phyloP scores from a whole-genome alignment of 2,888 invertebrate genomes.

The Drosophila tripunctata region DNA sequence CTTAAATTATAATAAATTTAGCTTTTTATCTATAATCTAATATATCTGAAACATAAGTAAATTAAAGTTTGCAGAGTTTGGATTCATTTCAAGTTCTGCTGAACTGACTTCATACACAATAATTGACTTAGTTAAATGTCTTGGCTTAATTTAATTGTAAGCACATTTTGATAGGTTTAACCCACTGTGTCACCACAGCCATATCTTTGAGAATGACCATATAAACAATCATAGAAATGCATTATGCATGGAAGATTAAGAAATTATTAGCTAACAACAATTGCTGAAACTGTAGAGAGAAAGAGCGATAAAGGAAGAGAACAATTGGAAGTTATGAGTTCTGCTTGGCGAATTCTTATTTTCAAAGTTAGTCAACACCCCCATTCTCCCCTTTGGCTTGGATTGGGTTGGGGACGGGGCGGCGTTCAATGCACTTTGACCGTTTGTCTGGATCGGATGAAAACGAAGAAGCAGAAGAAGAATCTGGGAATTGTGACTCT shows the following conservation, averaged over 20 bases:
- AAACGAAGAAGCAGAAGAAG: background rate
- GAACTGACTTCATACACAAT: too few species aligned
- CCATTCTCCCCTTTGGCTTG: background rate
- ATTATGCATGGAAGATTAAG: constrained; percentile 73
- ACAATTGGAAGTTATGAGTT: constrained; percentile 23
- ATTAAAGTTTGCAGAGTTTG: too few species aligned
- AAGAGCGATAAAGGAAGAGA: background rate
- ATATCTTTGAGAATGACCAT: constrained; percentile 48
- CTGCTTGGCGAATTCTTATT: constrained; percentile 13
- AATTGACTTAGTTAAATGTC: too few species aligned
- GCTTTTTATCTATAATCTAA: too few species aligned
- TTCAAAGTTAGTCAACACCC: constrained; percentile 3
- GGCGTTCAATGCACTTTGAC: constrained; percentile 57
- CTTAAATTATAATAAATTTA: too few species aligned
- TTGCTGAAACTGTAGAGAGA: constrained; percentile 10
- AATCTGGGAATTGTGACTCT: constrained; percentile 20
- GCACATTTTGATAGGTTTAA: background rate
- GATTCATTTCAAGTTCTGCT: too few species aligned
- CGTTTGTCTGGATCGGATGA: constrained; percentile 22
- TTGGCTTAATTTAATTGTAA: background rate
- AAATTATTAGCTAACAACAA: constrained; percentile 70
- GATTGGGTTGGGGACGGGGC: background rate
- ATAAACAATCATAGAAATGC: constrained; percentile 69
- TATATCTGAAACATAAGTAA: too few species aligned
- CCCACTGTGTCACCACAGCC: constrained; percentile 9